Base-by-base conservation (phyloP, 2,888 invertebrate species). In the Orthosia incerta region DNA sequence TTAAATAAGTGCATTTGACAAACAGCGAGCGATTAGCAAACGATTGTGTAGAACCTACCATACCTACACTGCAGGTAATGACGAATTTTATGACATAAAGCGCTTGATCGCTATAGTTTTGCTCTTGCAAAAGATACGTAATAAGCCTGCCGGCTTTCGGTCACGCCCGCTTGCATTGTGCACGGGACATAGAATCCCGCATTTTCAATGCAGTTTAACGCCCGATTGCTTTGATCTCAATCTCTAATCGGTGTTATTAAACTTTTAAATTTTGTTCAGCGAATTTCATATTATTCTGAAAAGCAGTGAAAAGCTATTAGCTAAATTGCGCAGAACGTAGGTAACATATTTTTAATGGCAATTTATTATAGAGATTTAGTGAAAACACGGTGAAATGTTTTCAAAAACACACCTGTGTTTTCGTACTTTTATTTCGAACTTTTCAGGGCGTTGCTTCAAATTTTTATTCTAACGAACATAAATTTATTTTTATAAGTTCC, bases 181-280 rank as follows among this genome's bases (percentile, higher is more conserved):
- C 63, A 55, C 61, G 65, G 60, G 60, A 56, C 63, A 69, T 69
- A 62, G 65, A 81, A 64, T 75, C 68, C 71, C 73, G 73, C 71
- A 84, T 84, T 79, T 82, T 67, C 78, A 85, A 84, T 84, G 79
- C 86, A 80, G 74, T 85, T 80, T 76, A 79, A 79, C 69, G 77
- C 69, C 69, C 60, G 74, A 82, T 79, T 76, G 86, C 76, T 84
- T 69, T 77, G 78, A 83, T 79, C 62, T 55, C 70, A 65, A 82
- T 84, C 72, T 82, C 51, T 79, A 82, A 85, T 69, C 77, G 84
- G 60, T 26, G 69, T 83, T 79, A 86, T 81, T 79, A 80, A 71
- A 80, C 69, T 85, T 86, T 82, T 63, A 73, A 79, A 84, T 86
- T 79, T 71, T 23, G 74, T 71, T 79, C 61, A 64, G 55, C 31